Evolutionary conservation across 1,140 invertebrate genomes (phyloP), one percentile per base, ranked within the genome.

Genomic region (Drosophila kanapiae): DNA sequence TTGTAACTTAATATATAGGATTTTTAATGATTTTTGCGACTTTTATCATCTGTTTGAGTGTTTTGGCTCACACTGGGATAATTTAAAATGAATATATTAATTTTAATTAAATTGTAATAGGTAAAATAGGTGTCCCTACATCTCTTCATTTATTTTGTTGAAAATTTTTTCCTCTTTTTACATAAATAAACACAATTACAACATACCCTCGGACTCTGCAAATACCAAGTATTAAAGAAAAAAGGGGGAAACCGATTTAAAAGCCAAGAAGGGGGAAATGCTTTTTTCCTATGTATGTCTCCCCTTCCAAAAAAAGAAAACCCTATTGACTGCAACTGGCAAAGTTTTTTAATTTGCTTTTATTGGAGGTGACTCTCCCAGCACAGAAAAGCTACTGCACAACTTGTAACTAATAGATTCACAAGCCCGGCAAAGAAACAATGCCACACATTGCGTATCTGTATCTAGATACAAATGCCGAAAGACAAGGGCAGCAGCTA

Each of bases 281-380:
- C 62, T 48, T 31, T 43, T 56, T 43, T 16, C 13, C 3, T 14
- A 6, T 38, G n/a, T 42, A 10, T 33, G 14, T n/a, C 14, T 10
- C 11, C n/a, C 33, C 49, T n/a, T 14, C 0, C 23, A 8, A 9
- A 5, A 31, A 31, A 18, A 14, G 23, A 33, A 54, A 38, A 37
- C 53, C 59, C 58, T 43, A 56, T 58, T 23, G 18, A 60, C 42
- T 40, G n/a, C 77, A 49, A 64, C 74, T 65, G 54, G 72, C 48
- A 90, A 90, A 90, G 75, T 90, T 90, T 90, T 90, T 90, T 90
- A 90, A 90, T 90, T 90, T 88, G 81, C 81, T 90, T 84, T 84
- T 78, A 85, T 88, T 83, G 84, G 84, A 88, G 84, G 77, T 83
- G 80, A 72, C 62, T 59, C 53, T 59, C 59, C 42, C 51, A 38